phyloP scores from a whole-genome alignment of 1,140 invertebrate genomes.

The Brachionus manjavacas region DNA sequence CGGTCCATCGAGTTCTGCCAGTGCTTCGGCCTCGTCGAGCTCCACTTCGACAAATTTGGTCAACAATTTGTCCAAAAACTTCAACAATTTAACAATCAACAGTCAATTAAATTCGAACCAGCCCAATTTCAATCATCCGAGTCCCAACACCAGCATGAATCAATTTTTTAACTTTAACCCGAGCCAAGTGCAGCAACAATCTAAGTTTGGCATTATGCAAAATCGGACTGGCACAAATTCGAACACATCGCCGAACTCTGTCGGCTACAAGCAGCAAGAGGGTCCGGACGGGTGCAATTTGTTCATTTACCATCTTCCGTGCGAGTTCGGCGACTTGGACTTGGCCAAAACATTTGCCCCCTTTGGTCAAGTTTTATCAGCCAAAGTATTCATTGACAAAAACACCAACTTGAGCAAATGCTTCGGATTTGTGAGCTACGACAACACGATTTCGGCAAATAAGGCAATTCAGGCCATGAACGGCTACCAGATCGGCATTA shows the following conservation, averaged over 20 bases:
- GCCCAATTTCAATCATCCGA: not conserved
- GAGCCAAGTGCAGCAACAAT: not conserved
- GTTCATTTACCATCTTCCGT: conserved; percentile 99
- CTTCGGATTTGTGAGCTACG: conserved; percentile 99
- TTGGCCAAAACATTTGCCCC: conserved; percentile 99
- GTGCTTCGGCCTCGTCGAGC: not conserved
- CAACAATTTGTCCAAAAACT: conserved; percentile 8
- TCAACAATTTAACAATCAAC: conserved; percentile 23
- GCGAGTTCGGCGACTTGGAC: conserved; percentile 96
- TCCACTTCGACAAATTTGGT: not conserved
- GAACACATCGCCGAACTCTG: not conserved
- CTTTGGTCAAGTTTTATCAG: conserved; percentile 97
- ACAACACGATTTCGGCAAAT: conserved; percentile 93
- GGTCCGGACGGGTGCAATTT: conserved; percentile 99
- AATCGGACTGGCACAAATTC: not conserved
- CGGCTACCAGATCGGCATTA: conserved; percentile 98
- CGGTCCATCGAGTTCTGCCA: not conserved
- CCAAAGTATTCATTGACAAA: conserved; percentile 98
- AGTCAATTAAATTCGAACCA: conserved; percentile 19
- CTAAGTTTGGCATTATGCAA: not conserved
- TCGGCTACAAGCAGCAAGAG: conserved; percentile 8
- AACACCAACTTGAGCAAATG: conserved; percentile 99
- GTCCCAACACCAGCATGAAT: not conserved
- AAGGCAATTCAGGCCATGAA: conserved; percentile 99
- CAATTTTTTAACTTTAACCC: conserved; percentile 17